Evolutionary conservation across 2,888 invertebrate genomes (phyloP).

Genomic region (Homarus gammarus): DNA sequence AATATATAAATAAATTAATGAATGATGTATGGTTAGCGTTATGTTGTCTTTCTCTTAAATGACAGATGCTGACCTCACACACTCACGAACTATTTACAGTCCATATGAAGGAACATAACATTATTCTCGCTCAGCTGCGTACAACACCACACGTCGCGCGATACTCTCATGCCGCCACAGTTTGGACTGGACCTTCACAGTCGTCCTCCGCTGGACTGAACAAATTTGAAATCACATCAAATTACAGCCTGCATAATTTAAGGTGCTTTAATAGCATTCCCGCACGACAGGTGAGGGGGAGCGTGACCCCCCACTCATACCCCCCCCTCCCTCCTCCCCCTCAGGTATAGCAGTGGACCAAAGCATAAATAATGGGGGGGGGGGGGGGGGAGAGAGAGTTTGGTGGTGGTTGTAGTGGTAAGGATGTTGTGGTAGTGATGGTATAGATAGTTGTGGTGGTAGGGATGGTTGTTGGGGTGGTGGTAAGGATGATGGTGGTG

Average conservation of each 20-base stretch:
- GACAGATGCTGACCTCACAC: no score
- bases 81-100: no score
- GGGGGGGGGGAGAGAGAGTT: no score
- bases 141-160: neutral
- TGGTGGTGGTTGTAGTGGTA: neutral
- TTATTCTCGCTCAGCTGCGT: no score
- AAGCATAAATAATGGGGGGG: neutral
- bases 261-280: neutral
- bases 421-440: no score
- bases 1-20: no score
- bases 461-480: no score
- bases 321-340: neutral
- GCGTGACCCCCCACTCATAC: neutral
- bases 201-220: neutral
- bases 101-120: no score
- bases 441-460: no score
- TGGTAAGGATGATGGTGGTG: no score
- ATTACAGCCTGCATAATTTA: neutral
- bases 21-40: no score
- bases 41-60: no score
- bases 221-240: constrained; percentile 8
- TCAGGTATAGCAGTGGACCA: neutral
- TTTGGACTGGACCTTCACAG: neutral
- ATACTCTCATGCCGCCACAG: neutral
- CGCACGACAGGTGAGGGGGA: neutral